phyloP scores from a whole-genome alignment of 1,140 invertebrate species.

The Zaprionus kolodkinae region DNA sequence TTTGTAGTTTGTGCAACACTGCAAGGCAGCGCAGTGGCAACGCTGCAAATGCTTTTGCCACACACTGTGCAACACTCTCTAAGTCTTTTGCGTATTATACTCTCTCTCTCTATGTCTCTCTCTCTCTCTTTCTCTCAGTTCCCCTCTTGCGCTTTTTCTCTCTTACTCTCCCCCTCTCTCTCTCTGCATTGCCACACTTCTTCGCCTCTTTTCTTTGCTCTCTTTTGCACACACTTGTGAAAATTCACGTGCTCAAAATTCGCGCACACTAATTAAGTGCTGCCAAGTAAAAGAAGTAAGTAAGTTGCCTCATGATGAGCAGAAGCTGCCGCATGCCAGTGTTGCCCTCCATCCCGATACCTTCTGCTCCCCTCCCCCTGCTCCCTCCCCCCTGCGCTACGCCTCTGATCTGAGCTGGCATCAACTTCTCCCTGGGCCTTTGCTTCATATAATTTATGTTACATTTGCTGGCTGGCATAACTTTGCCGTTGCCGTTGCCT shows the following conservation, averaged over 20 bases:
- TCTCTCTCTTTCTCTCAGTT: constrained; percentile 1
- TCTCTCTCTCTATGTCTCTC: too few relatives aligned
- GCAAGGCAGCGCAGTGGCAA: too few relatives aligned
- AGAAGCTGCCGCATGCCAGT: constrained; percentile 30
- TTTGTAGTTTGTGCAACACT: too few relatives aligned
- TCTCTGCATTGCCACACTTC: constrained; percentile 1
- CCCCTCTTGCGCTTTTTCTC: constrained; percentile 6
- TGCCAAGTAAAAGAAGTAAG: constrained; percentile 73
- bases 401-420: constrained; percentile 40
- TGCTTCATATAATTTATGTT: constrained; percentile 81
- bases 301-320: constrained; percentile 75
- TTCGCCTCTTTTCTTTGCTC: not conserved
- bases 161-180: not conserved
- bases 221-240: constrained; percentile 65
- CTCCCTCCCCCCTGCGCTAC: constrained; percentile 4
- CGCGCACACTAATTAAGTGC: constrained; percentile 79
- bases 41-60: not conserved
- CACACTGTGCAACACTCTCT: constrained; percentile 23
- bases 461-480: constrained; percentile 79
- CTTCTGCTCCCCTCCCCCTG: not conserved
- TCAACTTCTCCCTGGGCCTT: constrained; percentile 65
- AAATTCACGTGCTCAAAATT: constrained; percentile 81
- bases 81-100: too few relatives aligned
- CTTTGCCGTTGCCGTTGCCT: constrained; percentile 61
- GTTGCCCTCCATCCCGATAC: too few relatives aligned